These are phyloP conservation scores for Netelia melanura DNA, from an alignment of 2,888 invertebrate species.

Conservation along the genomic window DNA sequence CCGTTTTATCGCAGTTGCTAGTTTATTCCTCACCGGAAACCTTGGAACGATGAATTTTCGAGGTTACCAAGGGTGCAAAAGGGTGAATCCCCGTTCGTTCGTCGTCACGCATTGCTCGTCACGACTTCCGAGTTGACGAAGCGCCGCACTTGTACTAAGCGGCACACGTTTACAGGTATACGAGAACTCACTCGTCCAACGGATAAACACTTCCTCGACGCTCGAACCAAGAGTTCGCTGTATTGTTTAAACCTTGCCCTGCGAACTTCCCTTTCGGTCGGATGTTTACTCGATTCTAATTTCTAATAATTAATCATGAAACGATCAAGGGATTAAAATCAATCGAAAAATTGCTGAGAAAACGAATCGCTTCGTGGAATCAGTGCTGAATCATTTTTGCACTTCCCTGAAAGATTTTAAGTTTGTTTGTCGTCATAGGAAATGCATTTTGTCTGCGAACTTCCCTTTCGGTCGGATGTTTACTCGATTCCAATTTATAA, in stretches of 20 bases:
- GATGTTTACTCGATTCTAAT: slow-evolving; percentile 15
- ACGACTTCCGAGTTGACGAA: slow-evolving; percentile 73
- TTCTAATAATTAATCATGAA: background rate
- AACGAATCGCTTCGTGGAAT: no score
- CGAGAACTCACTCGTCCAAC: slow-evolving; percentile 43
- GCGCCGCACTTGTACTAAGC: slow-evolving; percentile 47
- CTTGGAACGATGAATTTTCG: slow-evolving; percentile 75
- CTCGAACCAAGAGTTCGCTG: slow-evolving; percentile 8
- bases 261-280: slow-evolving; percentile 60
- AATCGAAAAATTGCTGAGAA: no score
- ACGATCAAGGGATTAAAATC: background rate
- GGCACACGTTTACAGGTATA: slow-evolving; percentile 34
- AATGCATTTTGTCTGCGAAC: slow-evolving; percentile 26
- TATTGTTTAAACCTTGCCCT: slow-evolving; percentile 45
- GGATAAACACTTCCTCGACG: slow-evolving; percentile 62
- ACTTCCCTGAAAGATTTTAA: background rate
- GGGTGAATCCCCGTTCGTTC: slow-evolving; percentile 72
- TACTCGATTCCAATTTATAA: slow-evolving; percentile 10
- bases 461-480: slow-evolving; percentile 54
- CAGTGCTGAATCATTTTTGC: no score
- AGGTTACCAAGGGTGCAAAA: slow-evolving; percentile 71
- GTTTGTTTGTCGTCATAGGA: background rate
- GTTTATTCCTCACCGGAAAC: slow-evolving; percentile 73
- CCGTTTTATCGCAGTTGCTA: background rate
- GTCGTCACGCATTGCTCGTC: slow-evolving; percentile 74